These are phyloP conservation scores for Semotilus atromaculatus DNA, from an alignment of 2,797 vertebrate species.

Conservation along the genomic window DNA sequence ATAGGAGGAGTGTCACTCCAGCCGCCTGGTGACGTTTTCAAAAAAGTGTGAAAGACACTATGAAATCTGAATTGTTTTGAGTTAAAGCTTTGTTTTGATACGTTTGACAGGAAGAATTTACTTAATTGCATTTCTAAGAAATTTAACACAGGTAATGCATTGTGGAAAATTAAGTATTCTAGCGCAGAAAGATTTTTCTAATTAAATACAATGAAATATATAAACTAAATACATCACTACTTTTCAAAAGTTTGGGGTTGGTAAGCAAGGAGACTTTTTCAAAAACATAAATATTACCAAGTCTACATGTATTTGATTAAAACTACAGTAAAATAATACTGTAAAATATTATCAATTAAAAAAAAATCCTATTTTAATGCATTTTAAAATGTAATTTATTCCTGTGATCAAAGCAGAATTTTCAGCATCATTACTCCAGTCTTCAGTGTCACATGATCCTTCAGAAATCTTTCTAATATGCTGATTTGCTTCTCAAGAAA, in stretches of 20 bases:
- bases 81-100: neutral
- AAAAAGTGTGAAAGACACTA: neutral
- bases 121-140: neutral
- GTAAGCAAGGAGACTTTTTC: neutral
- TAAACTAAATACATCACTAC: neutral
- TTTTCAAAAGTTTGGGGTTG: neutral
- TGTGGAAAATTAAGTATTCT: neutral
- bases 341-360: too few relatives aligned
- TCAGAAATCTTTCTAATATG: neutral
- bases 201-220: neutral
- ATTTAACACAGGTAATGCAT: neutral
- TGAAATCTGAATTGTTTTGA: neutral
- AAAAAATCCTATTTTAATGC: neutral
- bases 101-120: neutral
- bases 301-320: neutral
- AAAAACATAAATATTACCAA: too few relatives aligned
- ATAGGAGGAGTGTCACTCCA: constrained; percentile 97
- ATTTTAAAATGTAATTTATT: neutral
- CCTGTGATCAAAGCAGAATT: neutral
- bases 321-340: neutral
- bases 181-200: too few relatives aligned
- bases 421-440: neutral
- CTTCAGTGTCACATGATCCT: neutral
- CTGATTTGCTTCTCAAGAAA: neutral
- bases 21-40: constrained; percentile 76